Evolutionary conservation across 2,888 invertebrate species (phyloP), one percentile per base, ranked within the genome.

Genomic region (Elaeidobius kamerunicus): DNA sequence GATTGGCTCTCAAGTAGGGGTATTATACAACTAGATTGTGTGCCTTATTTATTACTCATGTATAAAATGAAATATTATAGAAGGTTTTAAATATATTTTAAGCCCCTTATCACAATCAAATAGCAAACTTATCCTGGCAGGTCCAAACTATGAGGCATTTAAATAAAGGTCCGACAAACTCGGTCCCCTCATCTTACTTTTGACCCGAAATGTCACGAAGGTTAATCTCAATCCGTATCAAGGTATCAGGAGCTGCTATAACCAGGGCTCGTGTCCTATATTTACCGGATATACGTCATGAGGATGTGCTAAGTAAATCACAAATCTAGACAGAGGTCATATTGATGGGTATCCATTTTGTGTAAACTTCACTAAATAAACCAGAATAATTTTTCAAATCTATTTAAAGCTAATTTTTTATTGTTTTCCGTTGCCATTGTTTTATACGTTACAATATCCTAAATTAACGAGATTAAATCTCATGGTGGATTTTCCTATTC

Each of bases 271-370:
- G 12, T 17, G 36, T 38, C 19, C 46, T 27, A 27, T 28, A 36
- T 46, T 38, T 36, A 17, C 38, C n/a, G 38, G 36, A 45, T 45
- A 36, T 45, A 35, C 45, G 46, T 46, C 46, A 46, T 17, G 36
- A 15, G 38, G 17, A 46, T 27, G 46, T 46, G 46, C 46, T 46
- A 46, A 46, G 46, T 46, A 46, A 46, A 46, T 46, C 46, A 46
- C 38, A 46, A 46, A 38, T 46, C 23, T 28, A 17, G 46, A 46
- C 46, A 14, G 18, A 19, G 32, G 32, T 32, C 19, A 46, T 46
- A 46, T 46, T 46, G 46, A 46, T 38, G 46, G 38, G 46, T 17
- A 28, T 36, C 45, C 45, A 23, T 36, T 38, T 46, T 18, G 38
- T 17, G 30, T 43, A 43, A 15, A 43, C 14, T 12, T 18, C 17